Base-by-base conservation (phyloP, 2,797 vertebrate genomes). In the Acridotheres tristis region DNA sequence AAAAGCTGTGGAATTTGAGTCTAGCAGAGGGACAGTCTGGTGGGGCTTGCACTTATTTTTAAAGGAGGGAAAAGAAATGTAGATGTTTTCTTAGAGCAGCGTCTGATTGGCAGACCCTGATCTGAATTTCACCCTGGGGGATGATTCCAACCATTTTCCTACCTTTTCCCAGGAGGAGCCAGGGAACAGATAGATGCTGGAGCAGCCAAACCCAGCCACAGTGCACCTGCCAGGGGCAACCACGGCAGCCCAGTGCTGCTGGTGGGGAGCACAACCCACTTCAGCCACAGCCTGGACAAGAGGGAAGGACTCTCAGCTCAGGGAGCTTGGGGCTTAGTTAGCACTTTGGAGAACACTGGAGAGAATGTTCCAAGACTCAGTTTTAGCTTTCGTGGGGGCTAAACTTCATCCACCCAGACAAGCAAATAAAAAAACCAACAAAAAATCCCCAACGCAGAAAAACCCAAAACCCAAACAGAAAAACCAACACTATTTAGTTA, bases 41-140 rank as follows among this genome's bases (percentile, higher is more conserved):
- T 73, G 69, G 54, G 73, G 12, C 65, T 91, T 91, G 43, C 71
- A 42, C 83, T 94, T 95, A 57, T 79, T 95, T 95, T 90, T 67
- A 51, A 66, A 63, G 73, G 32, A 84, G 21, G 42, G 83, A 84
- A 67, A 82, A 87, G 36, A 91, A 87, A 71, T 16, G 32, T 7
- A 50, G 78, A 76, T 7, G 1, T 85, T 80, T 92, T 62, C n/a
- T 48, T 72, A 58, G 38, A 91, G 54, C 30, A 82, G 27, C 0
- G 0, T 92, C 74, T 36, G 11, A 55, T 57, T 92, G 92, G 87
- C 92, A 93, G 58, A 32, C 34, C 13, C 30, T 71, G n/a, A 29
- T 78, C 65, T 88, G 65, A 85, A 67, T 91, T 59, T 40, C 20
- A 22, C 86, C 61, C 50, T 0, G 0, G 11, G 36, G 16, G 30